Base-by-base conservation (phyloP, 2,888 invertebrate genomes). In the Xanthia icteritia region DNA sequence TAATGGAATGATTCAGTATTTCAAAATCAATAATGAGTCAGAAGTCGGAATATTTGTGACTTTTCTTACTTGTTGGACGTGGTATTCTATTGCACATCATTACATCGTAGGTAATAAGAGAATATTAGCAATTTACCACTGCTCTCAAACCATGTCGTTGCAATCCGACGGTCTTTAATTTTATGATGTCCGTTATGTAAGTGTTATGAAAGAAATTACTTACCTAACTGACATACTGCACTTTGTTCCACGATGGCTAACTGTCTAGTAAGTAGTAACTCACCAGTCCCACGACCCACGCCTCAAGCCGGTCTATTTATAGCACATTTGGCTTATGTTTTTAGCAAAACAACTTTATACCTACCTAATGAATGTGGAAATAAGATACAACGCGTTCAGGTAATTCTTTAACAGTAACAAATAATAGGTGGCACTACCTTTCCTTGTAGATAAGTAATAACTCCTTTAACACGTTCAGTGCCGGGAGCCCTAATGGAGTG, bases 291-390 rank as follows among this genome's bases (percentile, higher is more conserved):
- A 76, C 85, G 78, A 83, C 88, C 84, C 88, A 88, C 88, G 83
- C 81, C 86, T 86, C 81, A 76, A 72, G 67, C 75, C 56, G 76
- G 71, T 86, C 92, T 94, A 94, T 94, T 94, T 93, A 92, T 94
- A 94, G 82, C 89, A 88, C 90, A 91, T 91, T 92, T 87, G 89
- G 77, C 76, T 81, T 69, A 69, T 73, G 74, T 69, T 79, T 61
- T 79, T 77, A 72, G 73, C 73, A 71, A 76, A 73, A 65, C 27
- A 36, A 54, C 60, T 66, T 70, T 51, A 66, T 48, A 48, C 5
- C n/a, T n/a, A 60, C 58, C 39, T 36, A 56, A 76, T 51, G 23
- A 27, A 27, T 45, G 58, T 42, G 8, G 23, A 23, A 11, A 56
- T 48, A 81, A 81, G 39, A 39, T 64, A 48, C 27, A 20, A 73